Base-by-base conservation (phyloP, 2,888 invertebrate genomes). In the Megamerina dolium region DNA sequence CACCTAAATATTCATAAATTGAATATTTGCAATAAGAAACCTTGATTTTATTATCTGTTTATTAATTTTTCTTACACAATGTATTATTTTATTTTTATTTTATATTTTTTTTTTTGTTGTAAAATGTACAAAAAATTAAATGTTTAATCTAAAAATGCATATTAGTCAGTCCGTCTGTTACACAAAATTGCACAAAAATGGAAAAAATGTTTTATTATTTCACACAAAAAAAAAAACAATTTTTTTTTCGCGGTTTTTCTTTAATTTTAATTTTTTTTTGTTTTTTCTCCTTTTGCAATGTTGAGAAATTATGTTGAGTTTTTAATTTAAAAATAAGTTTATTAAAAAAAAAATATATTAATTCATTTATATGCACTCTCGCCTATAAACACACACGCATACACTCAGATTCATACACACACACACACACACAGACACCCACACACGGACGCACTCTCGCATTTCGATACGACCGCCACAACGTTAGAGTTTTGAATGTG, bases 161-260 rank as follows among this genome's bases (percentile, higher is more conserved):
- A 58, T 59, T 61, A 59, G 58, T 59, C 58, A 59, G 58, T 59
- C 58, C 58, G 58, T 59, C 63, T 63, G 61, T 59, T 62, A 62
- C 63, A 61, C 16, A 37, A 59, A 57, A 57, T 9, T 10, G 10
- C 10, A 27, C 13, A 27, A 13, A n/a, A 13, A 4, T 27, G 13
- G 13, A n/a, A 27, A n/a, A n/a, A n/a, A 27, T 27, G 27, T 3
- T 27, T 27, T 27, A 50, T 57, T 27, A 23, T 23, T 23, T 23
- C 3, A 13, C 13, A 3, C 13, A 3, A 27, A 27, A n/a, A 27
- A 27, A 27, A 27, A n/a, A 10, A 13, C 13, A 27, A n/a, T 27
- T 27, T 3, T 4, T n/a, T 5, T 3, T 27, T 52, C 52, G 57
- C 57, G 50, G 50, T 53, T 55, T 44, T 56, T 52, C 52, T 54